These are phyloP conservation scores for Ophraella communa DNA, from an alignment of 2,888 invertebrate species.

Conservation along the genomic window DNA sequence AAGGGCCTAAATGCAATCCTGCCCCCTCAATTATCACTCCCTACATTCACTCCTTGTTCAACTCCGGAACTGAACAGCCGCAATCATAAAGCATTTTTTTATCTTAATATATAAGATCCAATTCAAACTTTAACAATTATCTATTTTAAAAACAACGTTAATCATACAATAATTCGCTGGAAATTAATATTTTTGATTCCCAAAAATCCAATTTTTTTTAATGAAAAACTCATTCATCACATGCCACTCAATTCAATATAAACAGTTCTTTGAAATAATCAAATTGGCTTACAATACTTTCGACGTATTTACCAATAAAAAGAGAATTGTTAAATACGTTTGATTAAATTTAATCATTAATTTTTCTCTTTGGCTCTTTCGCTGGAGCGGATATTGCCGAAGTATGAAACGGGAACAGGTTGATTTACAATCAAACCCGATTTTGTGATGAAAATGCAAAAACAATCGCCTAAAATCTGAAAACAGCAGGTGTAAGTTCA, in stretches of 20 bases:
- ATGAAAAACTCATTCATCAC: slow-evolving; percentile 1
- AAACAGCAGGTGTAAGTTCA: slow-evolving; percentile 44
- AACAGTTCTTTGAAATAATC: background rate
- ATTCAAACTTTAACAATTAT: no score
- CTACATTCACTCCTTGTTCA: slow-evolving; percentile 43
- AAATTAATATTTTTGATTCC: no score
- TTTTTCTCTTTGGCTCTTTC: slow-evolving; percentile 3
- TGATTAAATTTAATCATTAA: slow-evolving; percentile 19
- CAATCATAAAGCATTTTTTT: slow-evolving; percentile 36
- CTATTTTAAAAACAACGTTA: no score
- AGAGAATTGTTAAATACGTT: slow-evolving; percentile 15
- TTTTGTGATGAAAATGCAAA: slow-evolving; percentile 9
- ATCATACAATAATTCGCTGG: no score
- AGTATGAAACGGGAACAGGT: background rate
- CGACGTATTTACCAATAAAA: slow-evolving; percentile 13
- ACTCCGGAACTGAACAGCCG: slow-evolving; percentile 36
- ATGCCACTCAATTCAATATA: background rate
- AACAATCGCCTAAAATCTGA: slow-evolving; percentile 42
- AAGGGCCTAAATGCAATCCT: slow-evolving; percentile 54
- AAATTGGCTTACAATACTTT: slow-evolving; percentile 5
- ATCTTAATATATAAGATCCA: no score
- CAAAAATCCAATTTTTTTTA: slow-evolving; percentile 9
- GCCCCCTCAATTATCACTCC: slow-evolving; percentile 58
- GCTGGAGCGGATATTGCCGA: background rate
- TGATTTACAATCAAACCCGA: slow-evolving; percentile 14